Percentiles rank a stretch among this genome's conserved stretches.
These are phyloP conservation scores for Atta texana DNA, from an alignment of 1,140 invertebrate genomes.

Conservation along the genomic window DNA sequence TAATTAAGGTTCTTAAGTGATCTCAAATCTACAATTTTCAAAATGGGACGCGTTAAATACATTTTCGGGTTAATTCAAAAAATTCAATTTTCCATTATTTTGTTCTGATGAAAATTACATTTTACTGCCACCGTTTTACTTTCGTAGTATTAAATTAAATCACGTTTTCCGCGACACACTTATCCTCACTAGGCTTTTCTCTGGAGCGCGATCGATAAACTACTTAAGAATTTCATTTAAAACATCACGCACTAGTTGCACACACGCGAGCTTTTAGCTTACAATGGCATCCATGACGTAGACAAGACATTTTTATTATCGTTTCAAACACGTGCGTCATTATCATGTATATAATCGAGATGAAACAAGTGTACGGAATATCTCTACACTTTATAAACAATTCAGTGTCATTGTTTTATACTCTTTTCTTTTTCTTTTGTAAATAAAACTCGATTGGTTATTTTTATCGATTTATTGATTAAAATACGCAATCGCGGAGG, in stretches of 20 bases:
- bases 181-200: conserved; percentile 36
- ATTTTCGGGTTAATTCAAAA: neutral
- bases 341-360: conserved; percentile 10
- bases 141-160: conserved; percentile 38
- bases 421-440: neutral
- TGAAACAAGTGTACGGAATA: neutral
- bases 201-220: conserved; percentile 26
- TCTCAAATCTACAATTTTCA: conserved; percentile 1
- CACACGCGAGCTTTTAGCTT: conserved; percentile 58
- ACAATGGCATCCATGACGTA: conserved; percentile 59
- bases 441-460: neutral
- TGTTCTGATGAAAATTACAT: conserved; percentile 13
- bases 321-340: conserved; percentile 56
- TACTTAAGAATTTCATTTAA: conserved; percentile 57
- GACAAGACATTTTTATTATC: conserved; percentile 44
- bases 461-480: neutral
- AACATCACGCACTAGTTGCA: conserved; percentile 31
- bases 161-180: conserved; percentile 48
- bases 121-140: conserved; percentile 7
- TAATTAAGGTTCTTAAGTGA: neutral
- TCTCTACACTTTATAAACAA: neutral
- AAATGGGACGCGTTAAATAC: neutral
- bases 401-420: neutral
- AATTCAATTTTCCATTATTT: conserved; percentile 20
- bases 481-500: neutral